Evolutionary conservation across 2,113 vertebrate genomes (phyloP).

Genomic region (Sprattus sprattus): DNA sequence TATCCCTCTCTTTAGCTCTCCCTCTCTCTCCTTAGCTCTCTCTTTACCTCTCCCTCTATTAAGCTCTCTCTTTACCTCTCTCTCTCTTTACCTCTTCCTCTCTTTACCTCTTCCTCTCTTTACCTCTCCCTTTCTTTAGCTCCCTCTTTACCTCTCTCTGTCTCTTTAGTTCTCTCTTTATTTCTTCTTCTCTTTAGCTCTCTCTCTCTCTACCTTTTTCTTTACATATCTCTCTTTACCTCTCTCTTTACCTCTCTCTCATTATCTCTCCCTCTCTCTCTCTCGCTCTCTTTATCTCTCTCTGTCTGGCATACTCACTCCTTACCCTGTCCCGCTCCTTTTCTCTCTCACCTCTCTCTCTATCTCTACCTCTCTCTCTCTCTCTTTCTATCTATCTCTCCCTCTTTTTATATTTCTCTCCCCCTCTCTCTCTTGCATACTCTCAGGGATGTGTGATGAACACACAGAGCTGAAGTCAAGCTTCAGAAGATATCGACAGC

Average conservation of each 20-base stretch:
- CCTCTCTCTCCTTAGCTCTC: not conserved
- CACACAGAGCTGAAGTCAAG: not conserved
- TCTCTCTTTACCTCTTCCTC: no score
- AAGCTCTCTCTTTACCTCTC: no score
- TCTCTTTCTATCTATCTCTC: not conserved
- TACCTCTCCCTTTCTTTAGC: not conserved
- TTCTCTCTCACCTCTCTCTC: not conserved
- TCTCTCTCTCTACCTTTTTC: not conserved
- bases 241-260: no score
- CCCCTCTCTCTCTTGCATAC: not conserved
- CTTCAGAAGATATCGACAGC: not conserved
- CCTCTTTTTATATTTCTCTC: not conserved
- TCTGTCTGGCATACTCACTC: not conserved
- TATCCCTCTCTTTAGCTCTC: not conserved
- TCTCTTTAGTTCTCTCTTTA: slow-evolving; percentile 13
- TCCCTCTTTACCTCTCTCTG: not conserved
- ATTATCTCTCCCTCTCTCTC: not conserved
- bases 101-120: not conserved
- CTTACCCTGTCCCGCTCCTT: not conserved
- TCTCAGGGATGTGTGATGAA: not conserved
- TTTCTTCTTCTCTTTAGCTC: slow-evolving; percentile 13
- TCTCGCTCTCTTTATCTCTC: not conserved
- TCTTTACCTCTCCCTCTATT: no score
- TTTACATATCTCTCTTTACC: no score
- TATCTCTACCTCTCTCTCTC: not conserved